phyloP scores from a whole-genome alignment of 2,113 vertebrate species.

The Oncorhynchus masou region DNA sequence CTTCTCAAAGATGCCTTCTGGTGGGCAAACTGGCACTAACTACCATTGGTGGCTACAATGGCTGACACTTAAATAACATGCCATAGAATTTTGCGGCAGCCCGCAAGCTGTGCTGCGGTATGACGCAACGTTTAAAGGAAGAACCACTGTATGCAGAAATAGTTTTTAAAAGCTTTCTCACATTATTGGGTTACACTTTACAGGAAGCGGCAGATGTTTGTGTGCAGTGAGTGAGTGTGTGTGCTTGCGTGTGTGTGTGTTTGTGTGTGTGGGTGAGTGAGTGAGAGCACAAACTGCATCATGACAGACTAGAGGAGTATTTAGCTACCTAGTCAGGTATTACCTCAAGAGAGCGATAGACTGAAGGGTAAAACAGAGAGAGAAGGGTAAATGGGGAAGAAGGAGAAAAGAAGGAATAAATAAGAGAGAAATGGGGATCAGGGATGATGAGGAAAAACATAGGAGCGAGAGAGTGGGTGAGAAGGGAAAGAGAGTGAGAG shows the following conservation, averaged over 20 bases:
- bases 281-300: slow-evolving; percentile 1
- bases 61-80: too few relatives aligned
- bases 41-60: too few relatives aligned
- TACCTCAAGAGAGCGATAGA: background rate
- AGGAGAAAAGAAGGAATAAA: slow-evolving; percentile 22
- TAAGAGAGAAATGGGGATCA: background rate
- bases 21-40: too few relatives aligned
- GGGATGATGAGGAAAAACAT: slow-evolving; percentile 16
- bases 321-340: slow-evolving; percentile 13
- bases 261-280: too few relatives aligned
- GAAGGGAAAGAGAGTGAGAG: too few relatives aligned
- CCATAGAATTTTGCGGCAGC: too few relatives aligned
- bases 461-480: slow-evolving; percentile 18
- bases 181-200: slow-evolving; percentile 66
- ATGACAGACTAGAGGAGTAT: slow-evolving; percentile 40
- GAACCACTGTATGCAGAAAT: too few relatives aligned
- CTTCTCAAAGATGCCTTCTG: too few relatives aligned
- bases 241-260: background rate
- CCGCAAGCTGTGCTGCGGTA: too few relatives aligned
- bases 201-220: slow-evolving; percentile 55
- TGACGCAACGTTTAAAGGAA: too few relatives aligned
- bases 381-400: too few relatives aligned
- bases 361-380: too few relatives aligned
- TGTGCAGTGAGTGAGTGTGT: background rate
- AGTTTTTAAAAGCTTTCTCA: slow-evolving; percentile 48